Conservation (phyloP, 2,113 vertebrate species). For the Gymnogyps californianus region DNA sequence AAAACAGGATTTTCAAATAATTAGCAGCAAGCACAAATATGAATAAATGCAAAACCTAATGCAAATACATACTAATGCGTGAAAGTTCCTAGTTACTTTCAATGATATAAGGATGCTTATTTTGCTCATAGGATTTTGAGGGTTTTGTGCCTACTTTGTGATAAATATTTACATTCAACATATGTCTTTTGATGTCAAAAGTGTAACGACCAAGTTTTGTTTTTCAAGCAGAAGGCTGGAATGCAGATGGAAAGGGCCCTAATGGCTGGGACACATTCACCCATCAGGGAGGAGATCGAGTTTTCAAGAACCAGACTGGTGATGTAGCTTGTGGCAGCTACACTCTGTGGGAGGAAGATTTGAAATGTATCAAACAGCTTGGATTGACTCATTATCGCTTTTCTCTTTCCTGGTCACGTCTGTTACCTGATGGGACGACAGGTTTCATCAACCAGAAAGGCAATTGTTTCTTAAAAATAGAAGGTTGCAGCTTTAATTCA, state of each 20-base stretch:
- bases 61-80: background rate
- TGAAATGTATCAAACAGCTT: slow-evolving; percentile 92
- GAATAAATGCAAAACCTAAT: slow-evolving; percentile 29
- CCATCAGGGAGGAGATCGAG: slow-evolving; percentile 83
- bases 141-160: slow-evolving; percentile 6
- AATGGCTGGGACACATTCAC: slow-evolving; percentile 93
- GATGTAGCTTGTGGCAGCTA: slow-evolving; percentile 93
- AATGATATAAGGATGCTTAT: background rate
- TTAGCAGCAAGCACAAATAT: background rate
- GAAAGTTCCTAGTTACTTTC: background rate
- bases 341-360: slow-evolving; percentile 91
- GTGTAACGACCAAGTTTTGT: slow-evolving; percentile 63
- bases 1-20: slow-evolving; percentile 13
- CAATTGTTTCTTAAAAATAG: slow-evolving; percentile 87
- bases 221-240: slow-evolving; percentile 85
- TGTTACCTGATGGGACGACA: slow-evolving; percentile 92
- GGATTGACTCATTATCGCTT: slow-evolving; percentile 94
- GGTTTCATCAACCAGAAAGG: slow-evolving; percentile 90
- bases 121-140: background rate
- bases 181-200: slow-evolving; percentile 69
- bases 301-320: slow-evolving; percentile 88
- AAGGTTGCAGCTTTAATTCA: slow-evolving; percentile 86
- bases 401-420: slow-evolving; percentile 94
- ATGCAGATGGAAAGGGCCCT: slow-evolving; percentile 83
- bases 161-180: slow-evolving; percentile 69